Evolutionary conservation across 2,797 vertebrate genomes (phyloP).

Genomic region (Prunella strophiata): DNA sequence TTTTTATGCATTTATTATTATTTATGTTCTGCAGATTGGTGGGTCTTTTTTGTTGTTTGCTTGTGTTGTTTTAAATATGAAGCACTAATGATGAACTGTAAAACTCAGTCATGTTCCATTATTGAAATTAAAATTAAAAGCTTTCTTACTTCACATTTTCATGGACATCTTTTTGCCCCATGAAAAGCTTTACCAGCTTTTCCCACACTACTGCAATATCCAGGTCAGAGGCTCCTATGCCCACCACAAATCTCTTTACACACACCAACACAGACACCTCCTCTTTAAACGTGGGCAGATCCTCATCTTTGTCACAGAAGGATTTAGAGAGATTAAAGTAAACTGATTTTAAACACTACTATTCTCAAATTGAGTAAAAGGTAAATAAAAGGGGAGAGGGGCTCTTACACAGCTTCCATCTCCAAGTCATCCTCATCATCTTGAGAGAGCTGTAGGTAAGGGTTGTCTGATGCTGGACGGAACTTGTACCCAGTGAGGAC

Average conservation of each 20-base stretch:
- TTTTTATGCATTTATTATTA: neutral
- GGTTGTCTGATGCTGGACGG: conserved; percentile 86
- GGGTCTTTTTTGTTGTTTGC: neutral
- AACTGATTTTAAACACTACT: neutral
- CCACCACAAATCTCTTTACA: neutral
- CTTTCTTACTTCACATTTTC: neutral
- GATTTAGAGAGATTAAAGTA: neutral
- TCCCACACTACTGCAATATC: neutral
- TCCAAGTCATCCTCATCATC: conserved; percentile 86
- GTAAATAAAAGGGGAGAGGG: neutral
- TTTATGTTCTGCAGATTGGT: neutral
- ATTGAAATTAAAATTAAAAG: neutral
- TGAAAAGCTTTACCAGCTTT: neutral
- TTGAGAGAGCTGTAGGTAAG: conserved; percentile 86
- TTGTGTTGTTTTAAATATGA: neutral
- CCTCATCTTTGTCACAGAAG: neutral
- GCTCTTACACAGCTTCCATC: conserved; percentile 88
- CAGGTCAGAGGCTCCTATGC: neutral
- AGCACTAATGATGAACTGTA: neutral
- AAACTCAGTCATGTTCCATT: neutral
- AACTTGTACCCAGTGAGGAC: conserved; percentile 89
- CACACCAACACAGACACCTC: neutral
- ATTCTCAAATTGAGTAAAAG: neutral
- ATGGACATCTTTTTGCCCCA: neutral
- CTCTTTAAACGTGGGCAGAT: neutral